Conservation (phyloP, 2,113 vertebrate species). For the Aplodontia rufa region DNA sequence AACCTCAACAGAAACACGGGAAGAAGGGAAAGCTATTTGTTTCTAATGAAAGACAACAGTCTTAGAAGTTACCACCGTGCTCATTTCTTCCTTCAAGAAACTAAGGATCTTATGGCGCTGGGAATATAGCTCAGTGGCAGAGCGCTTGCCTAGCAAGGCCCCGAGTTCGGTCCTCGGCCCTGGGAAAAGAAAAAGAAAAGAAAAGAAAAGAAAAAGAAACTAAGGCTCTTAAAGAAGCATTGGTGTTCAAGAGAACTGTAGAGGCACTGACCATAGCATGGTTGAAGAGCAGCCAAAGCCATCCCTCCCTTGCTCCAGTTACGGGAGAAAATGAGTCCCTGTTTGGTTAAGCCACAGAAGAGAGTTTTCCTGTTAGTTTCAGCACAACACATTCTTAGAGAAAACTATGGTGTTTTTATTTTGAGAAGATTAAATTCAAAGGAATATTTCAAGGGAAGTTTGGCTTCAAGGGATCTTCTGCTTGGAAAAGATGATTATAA, state of each 20-base stretch:
- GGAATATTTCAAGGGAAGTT: background rate
- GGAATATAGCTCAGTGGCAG: too few relatives aligned
- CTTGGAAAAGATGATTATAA: background rate
- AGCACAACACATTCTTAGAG: background rate
- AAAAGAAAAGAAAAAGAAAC: too few relatives aligned
- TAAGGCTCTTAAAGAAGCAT: too few relatives aligned
- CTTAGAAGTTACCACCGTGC: background rate
- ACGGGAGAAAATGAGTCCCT: background rate
- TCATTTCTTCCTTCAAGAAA: background rate
- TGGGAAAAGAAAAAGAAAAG: too few relatives aligned
- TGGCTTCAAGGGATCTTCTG: background rate
- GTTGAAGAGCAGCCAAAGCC: background rate
- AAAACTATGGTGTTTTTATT: background rate
- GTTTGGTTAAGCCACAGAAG: background rate
- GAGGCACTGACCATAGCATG: fast-evolving
- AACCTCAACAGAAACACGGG: background rate
- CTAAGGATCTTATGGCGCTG: too few relatives aligned
- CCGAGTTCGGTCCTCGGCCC: too few relatives aligned
- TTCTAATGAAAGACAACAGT: background rate
- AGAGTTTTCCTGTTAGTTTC: background rate
- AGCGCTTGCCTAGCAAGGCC: too few relatives aligned
- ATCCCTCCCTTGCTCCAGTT: background rate
- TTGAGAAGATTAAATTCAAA: background rate
- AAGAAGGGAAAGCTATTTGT: background rate
- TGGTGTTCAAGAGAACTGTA: background rate